Evolutionary conservation across 2,797 vertebrate genomes (phyloP), one percentile per base, ranked within the genome.

Genomic region (Pachyuromys duprasi): DNA sequence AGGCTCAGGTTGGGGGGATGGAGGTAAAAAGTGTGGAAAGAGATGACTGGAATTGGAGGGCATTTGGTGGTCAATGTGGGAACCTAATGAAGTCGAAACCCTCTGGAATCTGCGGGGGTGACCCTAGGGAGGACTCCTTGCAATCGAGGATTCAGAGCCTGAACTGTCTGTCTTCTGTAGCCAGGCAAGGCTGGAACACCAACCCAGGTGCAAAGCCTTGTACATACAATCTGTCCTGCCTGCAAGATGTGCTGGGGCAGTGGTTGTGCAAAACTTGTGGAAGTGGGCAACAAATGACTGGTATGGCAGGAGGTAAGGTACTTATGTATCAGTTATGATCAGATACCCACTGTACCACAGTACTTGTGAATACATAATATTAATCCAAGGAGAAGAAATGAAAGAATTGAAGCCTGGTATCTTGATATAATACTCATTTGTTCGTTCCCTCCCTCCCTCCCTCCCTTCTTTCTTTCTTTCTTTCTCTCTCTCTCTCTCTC

Each of bases 401-500:
- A 65, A 83, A 83, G 81, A 63, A 49, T 49, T 83, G 39, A 49
- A 95, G 24, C 26, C 28, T 5, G 65, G 1, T 45, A 0, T 13
- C 49, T 81, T 2, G 53, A 26, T 24, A 22, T 79, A 49, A 62
- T 24, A 57, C 17, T 57, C 17, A 15, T 57, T 57, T 14, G 14
- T 57, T 57, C 55, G 1, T 57, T 6, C 11, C 11, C 33, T 67
- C 60, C 60, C 22, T 33, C 14, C 31, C 17, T 7, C 5, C 31
- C 33, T 15, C 65, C 31, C 22, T 60, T 5, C 69, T 22, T 5
- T 11, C 2, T 11, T 28, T 13, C 3, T 12, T 67, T 5, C 14
- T 65, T 13, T 8, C 6, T 4, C 13, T 33, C 31, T 28, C 17
- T 2, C 3, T 8, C 6, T 1, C 4, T 8, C 36, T 3, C 9